These are phyloP conservation scores for Leptatherina wallacei DNA, from an alignment of 2,797 vertebrate genomes.

Conservation along the genomic window DNA sequence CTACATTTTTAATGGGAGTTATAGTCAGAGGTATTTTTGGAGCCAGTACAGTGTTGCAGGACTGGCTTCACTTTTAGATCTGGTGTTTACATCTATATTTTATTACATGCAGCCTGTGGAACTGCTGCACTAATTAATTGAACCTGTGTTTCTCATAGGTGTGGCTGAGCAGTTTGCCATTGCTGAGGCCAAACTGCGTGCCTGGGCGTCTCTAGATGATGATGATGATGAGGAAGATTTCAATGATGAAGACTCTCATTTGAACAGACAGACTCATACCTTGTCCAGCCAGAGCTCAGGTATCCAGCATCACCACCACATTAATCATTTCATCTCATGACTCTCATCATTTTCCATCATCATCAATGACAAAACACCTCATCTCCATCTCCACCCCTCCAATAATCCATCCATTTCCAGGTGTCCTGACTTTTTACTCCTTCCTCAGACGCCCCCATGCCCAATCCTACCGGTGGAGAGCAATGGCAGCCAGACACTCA, in stretches of 20 bases:
- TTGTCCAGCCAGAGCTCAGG: constrained; percentile 74
- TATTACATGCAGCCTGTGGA: neutral
- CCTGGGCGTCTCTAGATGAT: constrained; percentile 95
- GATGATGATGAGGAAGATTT: constrained; percentile 86
- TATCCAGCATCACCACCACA: constrained; percentile 21
- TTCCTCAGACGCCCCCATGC: constrained; percentile 73
- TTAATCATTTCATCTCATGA: constrained; percentile 32
- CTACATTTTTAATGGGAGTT: too few species aligned
- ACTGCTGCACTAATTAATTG: neutral
- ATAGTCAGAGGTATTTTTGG: too few species aligned
- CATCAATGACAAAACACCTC: constrained; percentile 41
- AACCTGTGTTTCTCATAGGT: constrained; percentile 73
- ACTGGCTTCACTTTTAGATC: too few species aligned
- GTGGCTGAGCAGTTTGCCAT: constrained; percentile 98
- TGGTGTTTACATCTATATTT: neutral
- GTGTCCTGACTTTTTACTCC: constrained; percentile 81
- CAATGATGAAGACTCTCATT: constrained; percentile 87
- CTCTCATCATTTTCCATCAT: constrained; percentile 19
- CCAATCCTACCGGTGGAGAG: constrained; percentile 48
- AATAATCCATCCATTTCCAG: constrained; percentile 44
- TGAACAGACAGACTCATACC: constrained; percentile 34
- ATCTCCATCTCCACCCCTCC: constrained; percentile 25
- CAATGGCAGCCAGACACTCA: constrained; percentile 84
- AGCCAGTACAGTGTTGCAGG: too few species aligned
- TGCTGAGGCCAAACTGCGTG: constrained; percentile 95